Evolutionary conservation across 2,113 vertebrate genomes (phyloP).

Genomic region (Herpetotheres cachinnans): DNA sequence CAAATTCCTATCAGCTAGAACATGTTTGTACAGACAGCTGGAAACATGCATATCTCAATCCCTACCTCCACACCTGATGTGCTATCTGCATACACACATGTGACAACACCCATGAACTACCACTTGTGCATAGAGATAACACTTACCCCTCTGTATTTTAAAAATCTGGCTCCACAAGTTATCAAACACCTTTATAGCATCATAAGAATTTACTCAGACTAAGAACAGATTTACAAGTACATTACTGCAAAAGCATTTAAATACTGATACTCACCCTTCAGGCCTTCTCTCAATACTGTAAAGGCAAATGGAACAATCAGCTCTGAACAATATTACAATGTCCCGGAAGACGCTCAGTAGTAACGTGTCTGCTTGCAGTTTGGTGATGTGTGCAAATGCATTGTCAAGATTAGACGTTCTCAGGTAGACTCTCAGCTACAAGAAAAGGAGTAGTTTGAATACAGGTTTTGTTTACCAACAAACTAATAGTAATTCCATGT

Average conservation of each 20-base stretch:
- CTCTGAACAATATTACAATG: conserved; percentile 90
- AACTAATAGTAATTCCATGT: neutral
- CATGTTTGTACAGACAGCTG: neutral
- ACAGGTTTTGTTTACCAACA: neutral
- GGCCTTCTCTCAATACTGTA: conserved; percentile 90
- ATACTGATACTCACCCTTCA: conserved; percentile 80
- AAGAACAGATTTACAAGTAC: neutral
- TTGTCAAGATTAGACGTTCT: conserved; percentile 97
- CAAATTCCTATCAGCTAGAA: neutral
- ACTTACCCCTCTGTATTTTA: neutral
- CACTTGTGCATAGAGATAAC: neutral
- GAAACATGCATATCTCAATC: accelerated
- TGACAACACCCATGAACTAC: neutral
- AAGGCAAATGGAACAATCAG: conserved; percentile 96
- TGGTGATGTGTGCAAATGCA: conserved; percentile 91
- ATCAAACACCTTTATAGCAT: neutral
- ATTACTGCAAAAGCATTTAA: neutral
- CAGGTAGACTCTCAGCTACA: conserved; percentile 89
- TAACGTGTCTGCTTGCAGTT: conserved; percentile 88
- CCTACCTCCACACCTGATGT: neutral
- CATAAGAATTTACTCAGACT: neutral
- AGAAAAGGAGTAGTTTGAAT: neutral
- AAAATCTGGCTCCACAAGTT: neutral
- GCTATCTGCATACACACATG: neutral
- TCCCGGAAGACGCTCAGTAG: conserved; percentile 95